phyloP scores from a whole-genome alignment of 2,888 invertebrate species.

The Ethmia dodecea region DNA sequence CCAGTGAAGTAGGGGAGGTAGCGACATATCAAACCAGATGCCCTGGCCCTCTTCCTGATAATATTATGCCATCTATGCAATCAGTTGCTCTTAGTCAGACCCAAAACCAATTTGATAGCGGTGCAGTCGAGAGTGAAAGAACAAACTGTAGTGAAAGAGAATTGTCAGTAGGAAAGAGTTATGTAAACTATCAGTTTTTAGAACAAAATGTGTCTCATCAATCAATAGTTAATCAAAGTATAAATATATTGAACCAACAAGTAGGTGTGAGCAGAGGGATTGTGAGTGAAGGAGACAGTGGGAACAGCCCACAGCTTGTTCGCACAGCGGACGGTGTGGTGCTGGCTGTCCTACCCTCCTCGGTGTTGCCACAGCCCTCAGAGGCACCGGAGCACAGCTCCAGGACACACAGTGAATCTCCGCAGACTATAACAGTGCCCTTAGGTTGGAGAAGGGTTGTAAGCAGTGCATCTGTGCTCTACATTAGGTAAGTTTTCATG shows the following conservation, averaged over 20 bases:
- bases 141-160: conserved; percentile 56
- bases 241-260: conserved; percentile 72
- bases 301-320: conserved; percentile 53
- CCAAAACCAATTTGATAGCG: conserved; percentile 56
- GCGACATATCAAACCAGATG: conserved; percentile 56
- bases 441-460: conserved; percentile 71
- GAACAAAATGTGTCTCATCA: conserved; percentile 74
- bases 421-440: conserved; percentile 65
- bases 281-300: conserved; percentile 53
- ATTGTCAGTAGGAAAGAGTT: conserved; percentile 54
- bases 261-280: conserved; percentile 60
- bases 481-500: conserved; percentile 50
- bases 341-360: conserved; percentile 59
- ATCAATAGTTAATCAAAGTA: conserved; percentile 72
- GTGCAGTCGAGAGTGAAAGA: conserved; percentile 49
- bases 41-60: conserved; percentile 36
- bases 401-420: conserved; percentile 56
- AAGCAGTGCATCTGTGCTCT: conserved; percentile 59
- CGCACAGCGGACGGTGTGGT: conserved; percentile 69
- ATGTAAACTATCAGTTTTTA: conserved; percentile 73
- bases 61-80: conserved; percentile 53
- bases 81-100: conserved; percentile 42
- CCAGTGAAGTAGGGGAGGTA: conserved; percentile 42
- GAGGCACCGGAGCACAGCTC: conserved; percentile 47
- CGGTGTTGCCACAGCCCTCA: conserved; percentile 37